Conservation (phyloP, 2,797 vertebrate genomes). For the Intellagama lesueurii region DNA sequence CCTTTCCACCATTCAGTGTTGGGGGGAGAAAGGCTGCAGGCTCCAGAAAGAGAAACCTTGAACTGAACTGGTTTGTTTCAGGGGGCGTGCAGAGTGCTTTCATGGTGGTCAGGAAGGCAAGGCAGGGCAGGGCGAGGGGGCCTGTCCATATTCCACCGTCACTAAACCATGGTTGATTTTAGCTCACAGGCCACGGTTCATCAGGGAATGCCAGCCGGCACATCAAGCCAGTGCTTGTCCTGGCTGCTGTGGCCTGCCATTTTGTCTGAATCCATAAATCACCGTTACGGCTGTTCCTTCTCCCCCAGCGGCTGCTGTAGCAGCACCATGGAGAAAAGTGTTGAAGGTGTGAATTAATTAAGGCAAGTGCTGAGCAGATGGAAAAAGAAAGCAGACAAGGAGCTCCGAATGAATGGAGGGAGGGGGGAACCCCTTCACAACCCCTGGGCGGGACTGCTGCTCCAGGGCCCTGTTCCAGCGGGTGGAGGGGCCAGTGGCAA, state of each 20-base stretch:
- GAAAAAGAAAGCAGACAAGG: background rate
- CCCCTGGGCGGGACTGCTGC: background rate
- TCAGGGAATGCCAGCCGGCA: background rate
- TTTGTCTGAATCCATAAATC: background rate
- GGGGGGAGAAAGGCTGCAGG: background rate
- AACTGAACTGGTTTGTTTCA: background rate
- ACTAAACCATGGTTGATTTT: background rate
- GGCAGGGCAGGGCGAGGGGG: background rate
- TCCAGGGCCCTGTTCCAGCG: background rate
- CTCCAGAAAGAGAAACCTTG: background rate
- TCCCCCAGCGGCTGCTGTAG: background rate
- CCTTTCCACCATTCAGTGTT: conserved; percentile 35
- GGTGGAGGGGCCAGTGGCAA: too few relatives aligned
- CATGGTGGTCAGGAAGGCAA: conserved; percentile 27
- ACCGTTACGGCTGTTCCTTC: background rate
- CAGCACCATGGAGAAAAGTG: background rate
- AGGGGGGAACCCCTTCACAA: too few relatives aligned
- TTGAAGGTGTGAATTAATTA: background rate
- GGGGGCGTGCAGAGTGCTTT: conserved; percentile 46
- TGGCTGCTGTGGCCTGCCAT: background rate
- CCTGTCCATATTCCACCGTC: background rate
- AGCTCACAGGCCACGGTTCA: background rate
- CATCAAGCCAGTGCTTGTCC: too few relatives aligned
- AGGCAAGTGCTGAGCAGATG: background rate
- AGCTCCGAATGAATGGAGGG: too few relatives aligned